Evolutionary conservation across 2,113 vertebrate genomes (phyloP).

Genomic region (Catagonus wagneri): DNA sequence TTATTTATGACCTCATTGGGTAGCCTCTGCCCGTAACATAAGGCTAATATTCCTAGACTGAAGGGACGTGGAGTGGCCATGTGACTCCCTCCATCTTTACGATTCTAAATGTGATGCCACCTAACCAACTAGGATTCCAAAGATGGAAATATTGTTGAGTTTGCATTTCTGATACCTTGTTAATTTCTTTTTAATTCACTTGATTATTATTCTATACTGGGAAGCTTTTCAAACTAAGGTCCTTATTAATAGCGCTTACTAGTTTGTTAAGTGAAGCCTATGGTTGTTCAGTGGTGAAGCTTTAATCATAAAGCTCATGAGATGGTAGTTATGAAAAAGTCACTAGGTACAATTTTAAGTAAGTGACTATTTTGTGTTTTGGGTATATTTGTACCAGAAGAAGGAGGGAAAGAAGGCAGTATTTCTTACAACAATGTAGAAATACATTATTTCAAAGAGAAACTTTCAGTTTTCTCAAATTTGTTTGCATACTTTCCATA

Average conservation of each 20-base stretch:
- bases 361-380: neutral
- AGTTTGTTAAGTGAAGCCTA: neutral
- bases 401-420: neutral
- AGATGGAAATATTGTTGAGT: neutral
- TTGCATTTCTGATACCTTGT: neutral
- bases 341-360: neutral
- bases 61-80: neutral
- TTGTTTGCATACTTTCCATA: neutral
- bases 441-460: slow-evolving; percentile 21
- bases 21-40: neutral
- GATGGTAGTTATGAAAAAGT: neutral
- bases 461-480: neutral
- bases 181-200: neutral
- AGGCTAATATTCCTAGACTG: neutral
- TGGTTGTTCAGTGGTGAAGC: neutral
- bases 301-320: neutral
- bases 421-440: neutral
- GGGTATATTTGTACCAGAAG: neutral
- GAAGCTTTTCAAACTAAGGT: neutral
- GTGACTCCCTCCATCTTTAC: neutral
- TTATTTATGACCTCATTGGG: neutral
- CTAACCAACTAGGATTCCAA: neutral
- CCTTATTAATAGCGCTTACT: neutral
- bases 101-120: neutral
- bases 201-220: neutral